Evolutionary conservation across 2,797 vertebrate species (phyloP).

Genomic region (Eremophila alpestris): DNA sequence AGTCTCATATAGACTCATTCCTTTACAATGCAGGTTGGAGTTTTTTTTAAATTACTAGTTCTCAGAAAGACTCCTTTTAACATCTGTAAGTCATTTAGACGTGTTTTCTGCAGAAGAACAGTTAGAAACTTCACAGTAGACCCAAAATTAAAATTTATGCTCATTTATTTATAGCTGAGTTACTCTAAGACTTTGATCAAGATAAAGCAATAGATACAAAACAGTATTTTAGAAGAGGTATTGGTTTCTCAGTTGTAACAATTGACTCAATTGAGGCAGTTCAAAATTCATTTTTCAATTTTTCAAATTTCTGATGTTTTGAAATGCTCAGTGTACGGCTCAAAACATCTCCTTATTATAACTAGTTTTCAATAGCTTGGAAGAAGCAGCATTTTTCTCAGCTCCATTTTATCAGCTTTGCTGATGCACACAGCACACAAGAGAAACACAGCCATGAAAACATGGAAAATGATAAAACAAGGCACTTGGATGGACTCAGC

Average conservation of each 20-base stretch:
- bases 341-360: conserved; percentile 51
- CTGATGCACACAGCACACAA: neutral
- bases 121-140: neutral
- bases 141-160: conserved; percentile 28
- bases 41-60: neutral
- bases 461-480: neutral
- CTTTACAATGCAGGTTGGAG: neutral
- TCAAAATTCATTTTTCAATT: conserved; percentile 33
- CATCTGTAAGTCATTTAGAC: neutral
- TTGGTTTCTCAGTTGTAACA: conserved; percentile 46
- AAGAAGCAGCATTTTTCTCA: conserved; percentile 39
- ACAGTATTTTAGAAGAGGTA: conserved; percentile 35
- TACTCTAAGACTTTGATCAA: conserved; percentile 58
- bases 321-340: conserved; percentile 38
- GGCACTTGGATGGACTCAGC: neutral
- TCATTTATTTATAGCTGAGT: conserved; percentile 55
- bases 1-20: neutral
- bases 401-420: conserved; percentile 34
- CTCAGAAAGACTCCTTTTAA: neutral
- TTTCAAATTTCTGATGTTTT: conserved; percentile 31
- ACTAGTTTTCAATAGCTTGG: conserved; percentile 41
- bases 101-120: neutral
- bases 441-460: conserved; percentile 7
- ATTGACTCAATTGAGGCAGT: conserved; percentile 32
- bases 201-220: conserved; percentile 40